phyloP scores from a whole-genome alignment of 2,113 vertebrate genomes.

The Sorex araneus region DNA sequence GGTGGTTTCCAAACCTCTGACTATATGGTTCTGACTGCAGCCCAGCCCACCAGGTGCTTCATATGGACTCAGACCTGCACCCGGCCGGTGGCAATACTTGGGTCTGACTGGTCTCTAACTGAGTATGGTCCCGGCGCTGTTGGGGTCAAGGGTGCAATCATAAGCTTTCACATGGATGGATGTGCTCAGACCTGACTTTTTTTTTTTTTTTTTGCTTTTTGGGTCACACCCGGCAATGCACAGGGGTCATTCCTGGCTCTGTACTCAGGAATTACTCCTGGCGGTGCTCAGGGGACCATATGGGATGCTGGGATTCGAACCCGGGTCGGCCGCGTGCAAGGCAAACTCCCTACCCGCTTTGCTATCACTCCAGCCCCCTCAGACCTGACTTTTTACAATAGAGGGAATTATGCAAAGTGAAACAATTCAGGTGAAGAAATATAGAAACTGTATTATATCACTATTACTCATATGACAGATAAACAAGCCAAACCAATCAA shows the following conservation, averaged over 20 bases:
- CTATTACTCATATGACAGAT: not conserved
- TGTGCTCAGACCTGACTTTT: not conserved
- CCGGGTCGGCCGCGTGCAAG: too few relatives aligned
- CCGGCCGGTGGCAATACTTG: not conserved
- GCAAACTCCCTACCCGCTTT: too few relatives aligned
- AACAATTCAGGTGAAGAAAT: not conserved
- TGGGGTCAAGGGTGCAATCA: not conserved
- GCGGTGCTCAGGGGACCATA: too few relatives aligned
- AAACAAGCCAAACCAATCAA: not conserved
- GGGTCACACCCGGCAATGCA: too few relatives aligned
- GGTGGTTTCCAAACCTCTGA: not conserved
- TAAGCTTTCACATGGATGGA: not conserved
- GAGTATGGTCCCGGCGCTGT: not conserved
- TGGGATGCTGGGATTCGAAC: too few relatives aligned
- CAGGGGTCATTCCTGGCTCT: too few relatives aligned
- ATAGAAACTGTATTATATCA: not conserved
- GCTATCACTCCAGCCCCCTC: too few relatives aligned
- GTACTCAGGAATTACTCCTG: too few relatives aligned
- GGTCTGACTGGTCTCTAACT: not conserved
- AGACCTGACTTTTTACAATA: not conserved
- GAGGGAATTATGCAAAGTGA: not conserved
- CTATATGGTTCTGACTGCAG: not conserved
- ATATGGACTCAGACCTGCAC: not conserved
- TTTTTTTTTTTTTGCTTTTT: too few relatives aligned
- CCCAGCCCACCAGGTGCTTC: rapidly evolving